Conservation (phyloP, 2,797 vertebrate genomes). For the Salarias fasciatus region DNA sequence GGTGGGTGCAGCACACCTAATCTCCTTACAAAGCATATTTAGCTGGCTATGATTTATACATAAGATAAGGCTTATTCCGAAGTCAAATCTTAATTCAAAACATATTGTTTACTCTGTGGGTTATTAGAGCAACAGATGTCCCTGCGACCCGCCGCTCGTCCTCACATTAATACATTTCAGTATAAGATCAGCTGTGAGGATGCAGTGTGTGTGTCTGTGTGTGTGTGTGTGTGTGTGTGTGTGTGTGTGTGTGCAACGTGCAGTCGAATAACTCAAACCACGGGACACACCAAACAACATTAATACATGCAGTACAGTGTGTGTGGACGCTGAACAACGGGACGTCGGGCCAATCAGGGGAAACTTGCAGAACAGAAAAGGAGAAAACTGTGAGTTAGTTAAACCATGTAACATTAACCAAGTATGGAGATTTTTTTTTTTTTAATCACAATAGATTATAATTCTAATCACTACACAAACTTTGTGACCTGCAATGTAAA, state of each 20-base stretch:
- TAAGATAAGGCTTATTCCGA: constrained; percentile 81
- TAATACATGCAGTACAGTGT: constrained; percentile 20
- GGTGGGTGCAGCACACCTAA: constrained; percentile 74
- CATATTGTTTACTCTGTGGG: constrained; percentile 80
- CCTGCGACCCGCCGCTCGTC: constrained; percentile 19
- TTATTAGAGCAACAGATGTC: constrained; percentile 79
- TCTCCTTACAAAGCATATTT: constrained; percentile 84
- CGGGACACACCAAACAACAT: constrained; percentile 43
- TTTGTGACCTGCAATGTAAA: constrained; percentile 22
- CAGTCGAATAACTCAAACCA: constrained; percentile 46
- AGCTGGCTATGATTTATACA: constrained; percentile 82
- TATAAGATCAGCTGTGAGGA: constrained; percentile 27
- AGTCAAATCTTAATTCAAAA: constrained; percentile 83
- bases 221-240: too few species aligned
- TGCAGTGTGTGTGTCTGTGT: constrained; percentile 2
- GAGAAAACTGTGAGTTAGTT: constrained; percentile 11
- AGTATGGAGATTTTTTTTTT: constrained; percentile 19
- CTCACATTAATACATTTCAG: constrained; percentile 51
- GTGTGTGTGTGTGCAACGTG: constrained; percentile 16
- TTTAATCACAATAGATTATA: constrained; percentile 21
- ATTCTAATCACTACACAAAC: constrained; percentile 30
- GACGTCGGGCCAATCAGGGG: constrained; percentile 4
- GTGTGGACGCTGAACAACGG: constrained; percentile 10
- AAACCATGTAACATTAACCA: constrained; percentile 22
- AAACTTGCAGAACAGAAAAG: constrained; percentile 16